These are phyloP conservation scores for Opisthocomus hoazin DNA, from an alignment of 2,113 vertebrate genomes.

Conservation along the genomic window DNA sequence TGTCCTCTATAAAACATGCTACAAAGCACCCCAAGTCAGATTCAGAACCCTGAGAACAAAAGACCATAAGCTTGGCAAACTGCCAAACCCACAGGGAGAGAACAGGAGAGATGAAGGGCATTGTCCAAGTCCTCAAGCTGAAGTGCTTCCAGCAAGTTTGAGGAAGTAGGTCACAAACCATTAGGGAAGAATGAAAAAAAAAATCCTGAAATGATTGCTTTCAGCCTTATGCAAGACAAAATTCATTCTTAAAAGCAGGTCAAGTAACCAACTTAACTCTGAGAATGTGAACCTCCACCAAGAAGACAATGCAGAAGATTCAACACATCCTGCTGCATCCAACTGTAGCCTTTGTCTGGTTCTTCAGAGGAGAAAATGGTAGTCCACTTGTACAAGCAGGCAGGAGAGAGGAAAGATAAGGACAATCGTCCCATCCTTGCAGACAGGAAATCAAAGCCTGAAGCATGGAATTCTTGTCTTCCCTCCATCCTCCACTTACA, in stretches of 20 bases:
- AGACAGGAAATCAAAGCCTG: not conserved
- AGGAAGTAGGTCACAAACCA: not conserved
- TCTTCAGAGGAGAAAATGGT: not conserved
- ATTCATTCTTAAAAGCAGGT: not conserved
- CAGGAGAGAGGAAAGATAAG: not conserved
- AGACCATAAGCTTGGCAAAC: not conserved
- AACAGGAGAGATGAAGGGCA: not conserved
- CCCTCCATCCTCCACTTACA: not conserved
- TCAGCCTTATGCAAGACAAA: not conserved
- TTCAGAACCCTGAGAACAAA: not conserved
- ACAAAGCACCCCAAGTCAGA: not conserved
- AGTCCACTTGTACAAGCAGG: not conserved
- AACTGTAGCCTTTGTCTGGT: not conserved
- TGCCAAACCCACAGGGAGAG: not conserved
- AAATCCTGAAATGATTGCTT: not conserved
- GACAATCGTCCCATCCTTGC: not conserved
- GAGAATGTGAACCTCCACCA: accelerated
- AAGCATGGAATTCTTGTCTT: not conserved
- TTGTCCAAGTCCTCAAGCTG: not conserved
- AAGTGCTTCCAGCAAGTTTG: not conserved
- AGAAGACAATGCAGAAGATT: not conserved
- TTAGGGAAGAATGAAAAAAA: not conserved
- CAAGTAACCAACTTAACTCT: not conserved
- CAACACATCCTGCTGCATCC: not conserved
- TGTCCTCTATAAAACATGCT: not conserved